These are phyloP conservation scores for Papilio gigon DNA, from an alignment of 2,888 invertebrate genomes.

Conservation along the genomic window DNA sequence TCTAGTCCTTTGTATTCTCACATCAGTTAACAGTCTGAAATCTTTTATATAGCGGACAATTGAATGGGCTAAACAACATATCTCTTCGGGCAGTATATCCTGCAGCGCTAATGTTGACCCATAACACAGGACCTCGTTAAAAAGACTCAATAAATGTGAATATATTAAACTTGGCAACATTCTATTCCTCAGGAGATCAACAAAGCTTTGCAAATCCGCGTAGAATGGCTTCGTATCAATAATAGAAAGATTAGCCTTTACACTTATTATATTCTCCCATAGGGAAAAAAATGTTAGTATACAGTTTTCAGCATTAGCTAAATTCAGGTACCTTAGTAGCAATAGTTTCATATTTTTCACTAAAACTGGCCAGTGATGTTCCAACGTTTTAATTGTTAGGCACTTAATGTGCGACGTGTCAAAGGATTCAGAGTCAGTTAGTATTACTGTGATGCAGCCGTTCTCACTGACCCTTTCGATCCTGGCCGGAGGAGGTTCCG, in stretches of 20 bases:
- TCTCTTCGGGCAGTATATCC: slow-evolving; percentile 93
- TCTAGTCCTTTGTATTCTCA: slow-evolving; percentile 71
- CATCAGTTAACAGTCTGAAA: slow-evolving; percentile 86
- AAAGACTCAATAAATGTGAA: slow-evolving; percentile 91
- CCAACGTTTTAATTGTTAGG: slow-evolving; percentile 91
- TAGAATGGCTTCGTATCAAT: slow-evolving; percentile 95
- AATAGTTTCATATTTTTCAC: slow-evolving; percentile 86
- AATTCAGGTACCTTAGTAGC: slow-evolving; percentile 81
- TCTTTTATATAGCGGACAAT: slow-evolving; percentile 94
- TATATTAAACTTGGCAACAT: slow-evolving; percentile 91
- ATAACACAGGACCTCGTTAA: slow-evolving; percentile 95
- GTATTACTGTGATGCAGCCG: slow-evolving; percentile 83
- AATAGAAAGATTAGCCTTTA: slow-evolving; percentile 94
- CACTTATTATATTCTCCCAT: slow-evolving; percentile 95
- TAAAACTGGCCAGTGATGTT: slow-evolving; percentile 91
- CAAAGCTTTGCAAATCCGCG: slow-evolving; percentile 91
- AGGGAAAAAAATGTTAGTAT: slow-evolving; percentile 91
- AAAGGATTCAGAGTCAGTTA: slow-evolving; percentile 91
- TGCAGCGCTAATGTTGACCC: slow-evolving; percentile 94
- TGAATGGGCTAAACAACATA: slow-evolving; percentile 92
- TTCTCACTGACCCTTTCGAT: slow-evolving; percentile 74
- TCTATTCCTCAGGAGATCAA: slow-evolving; percentile 85
- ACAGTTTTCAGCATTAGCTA: slow-evolving; percentile 85
- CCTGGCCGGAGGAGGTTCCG: slow-evolving; percentile 65
- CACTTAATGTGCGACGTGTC: slow-evolving; percentile 94